Conservation (phyloP, 2,888 invertebrate species). For the Synanthedon formicaeformis region DNA sequence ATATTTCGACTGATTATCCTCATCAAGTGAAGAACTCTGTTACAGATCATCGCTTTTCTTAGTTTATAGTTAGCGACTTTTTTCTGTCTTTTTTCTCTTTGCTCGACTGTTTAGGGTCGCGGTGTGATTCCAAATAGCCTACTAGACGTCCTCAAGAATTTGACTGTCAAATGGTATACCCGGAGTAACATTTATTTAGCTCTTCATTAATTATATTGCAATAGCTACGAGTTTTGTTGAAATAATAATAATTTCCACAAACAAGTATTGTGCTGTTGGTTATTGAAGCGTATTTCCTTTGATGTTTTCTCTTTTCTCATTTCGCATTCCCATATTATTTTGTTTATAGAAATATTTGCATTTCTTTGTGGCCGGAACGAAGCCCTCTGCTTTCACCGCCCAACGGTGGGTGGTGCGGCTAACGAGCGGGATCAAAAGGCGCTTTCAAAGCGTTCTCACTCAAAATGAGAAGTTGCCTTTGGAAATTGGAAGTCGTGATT, state of each 20-base stretch:
- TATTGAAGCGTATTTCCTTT: slow-evolving; percentile 38
- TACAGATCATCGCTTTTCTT: no score
- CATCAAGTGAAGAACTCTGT: no score
- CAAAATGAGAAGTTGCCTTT: slow-evolving; percentile 40
- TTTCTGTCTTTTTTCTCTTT: no score
- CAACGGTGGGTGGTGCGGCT: slow-evolving; percentile 1
- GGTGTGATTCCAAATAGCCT: no score
- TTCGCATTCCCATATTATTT: slow-evolving; percentile 60
- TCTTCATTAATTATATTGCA: no score
- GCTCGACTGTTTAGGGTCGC: no score
- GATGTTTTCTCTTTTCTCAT: slow-evolving; percentile 52
- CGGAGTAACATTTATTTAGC: no score
- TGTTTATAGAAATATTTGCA: slow-evolving; percentile 20
- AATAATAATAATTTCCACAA: neutral
- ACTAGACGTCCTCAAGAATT: no score
- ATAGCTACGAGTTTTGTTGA: no score
- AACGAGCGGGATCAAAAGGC: slow-evolving; percentile 24
- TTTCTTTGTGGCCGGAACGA: slow-evolving; percentile 4
- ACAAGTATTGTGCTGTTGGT: neutral
- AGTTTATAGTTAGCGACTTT: no score
- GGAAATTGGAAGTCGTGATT: slow-evolving; percentile 48
- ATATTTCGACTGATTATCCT: no score
- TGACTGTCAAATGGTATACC: no score
- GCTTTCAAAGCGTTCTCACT: slow-evolving; percentile 7
- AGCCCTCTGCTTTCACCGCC: slow-evolving; percentile 3